Conservation (phyloP, 2,113 vertebrate species). For the Zosterops borbonicus region DNA sequence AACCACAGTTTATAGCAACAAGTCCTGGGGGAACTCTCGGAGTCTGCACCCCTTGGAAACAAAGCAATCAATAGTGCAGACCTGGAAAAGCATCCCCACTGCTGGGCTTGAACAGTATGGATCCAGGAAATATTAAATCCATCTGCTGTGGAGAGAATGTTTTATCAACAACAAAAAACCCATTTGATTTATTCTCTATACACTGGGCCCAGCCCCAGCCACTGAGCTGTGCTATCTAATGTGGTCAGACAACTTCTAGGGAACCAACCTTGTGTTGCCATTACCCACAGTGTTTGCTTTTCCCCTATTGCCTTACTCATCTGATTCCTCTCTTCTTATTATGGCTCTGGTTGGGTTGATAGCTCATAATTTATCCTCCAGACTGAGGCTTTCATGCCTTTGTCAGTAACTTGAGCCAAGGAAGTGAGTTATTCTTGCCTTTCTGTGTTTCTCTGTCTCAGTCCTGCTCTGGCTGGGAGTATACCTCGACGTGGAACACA, state of each 20-base stretch:
- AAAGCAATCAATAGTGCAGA: neutral
- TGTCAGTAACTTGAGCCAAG: slow-evolving; percentile 58
- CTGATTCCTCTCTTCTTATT: slow-evolving; percentile 63
- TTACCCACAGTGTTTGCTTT: slow-evolving; percentile 71
- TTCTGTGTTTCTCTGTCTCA: slow-evolving; percentile 35
- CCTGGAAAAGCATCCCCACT: slow-evolving; percentile 46
- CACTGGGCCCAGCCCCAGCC: slow-evolving; percentile 41
- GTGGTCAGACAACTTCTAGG: slow-evolving; percentile 71
- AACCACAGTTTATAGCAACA: neutral
- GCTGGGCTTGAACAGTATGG: slow-evolving; percentile 19
- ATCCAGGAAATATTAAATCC: slow-evolving; percentile 70
- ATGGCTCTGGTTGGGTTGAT: slow-evolving; percentile 63
- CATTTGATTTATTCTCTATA: slow-evolving; percentile 69
- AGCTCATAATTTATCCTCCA: slow-evolving; percentile 65
- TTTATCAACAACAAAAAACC: slow-evolving; percentile 63
- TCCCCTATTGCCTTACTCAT: slow-evolving; percentile 61
- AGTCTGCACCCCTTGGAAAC: slow-evolving; percentile 26
- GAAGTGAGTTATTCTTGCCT: slow-evolving; percentile 64
- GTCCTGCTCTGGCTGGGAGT: neutral
- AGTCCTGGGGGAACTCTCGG: neutral
- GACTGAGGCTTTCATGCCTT: slow-evolving; percentile 57
- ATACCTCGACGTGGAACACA: slow-evolving; percentile 3
- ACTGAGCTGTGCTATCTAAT: slow-evolving; percentile 62
- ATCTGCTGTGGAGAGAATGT: slow-evolving; percentile 64
- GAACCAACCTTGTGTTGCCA: slow-evolving; percentile 58